These are phyloP conservation scores for Hydra vulgaris DNA, from an alignment of 30 jellyfish, hydroid and myxozoan genomes.

Conservation along the genomic window DNA sequence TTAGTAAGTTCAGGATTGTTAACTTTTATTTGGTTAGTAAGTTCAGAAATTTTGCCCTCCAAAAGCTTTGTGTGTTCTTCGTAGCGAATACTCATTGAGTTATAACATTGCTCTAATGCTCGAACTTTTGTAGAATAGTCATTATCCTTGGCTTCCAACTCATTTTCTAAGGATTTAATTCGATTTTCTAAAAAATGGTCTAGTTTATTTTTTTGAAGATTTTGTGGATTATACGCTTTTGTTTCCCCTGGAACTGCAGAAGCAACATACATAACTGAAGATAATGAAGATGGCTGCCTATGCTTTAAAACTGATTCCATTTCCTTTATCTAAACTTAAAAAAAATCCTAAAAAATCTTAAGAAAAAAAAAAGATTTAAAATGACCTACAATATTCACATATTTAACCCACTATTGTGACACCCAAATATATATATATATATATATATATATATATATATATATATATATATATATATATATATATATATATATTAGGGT, in stretches of 20 bases:
- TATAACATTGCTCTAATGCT: conserved; percentile 33
- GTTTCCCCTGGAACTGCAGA: conserved; percentile 11
- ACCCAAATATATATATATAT: too few species aligned
- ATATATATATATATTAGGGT: too few species aligned
- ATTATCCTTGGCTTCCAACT: conserved; percentile 44
- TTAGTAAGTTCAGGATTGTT: background rate
- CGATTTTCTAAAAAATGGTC: conserved; percentile 29
- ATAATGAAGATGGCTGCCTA: conserved; percentile 54
- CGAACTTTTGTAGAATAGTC: conserved; percentile 29
- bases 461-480: too few species aligned
- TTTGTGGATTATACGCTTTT: background rate
- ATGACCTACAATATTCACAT: too few species aligned
- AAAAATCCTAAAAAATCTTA: too few species aligned
- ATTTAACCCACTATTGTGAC: too few species aligned
- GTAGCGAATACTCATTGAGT: conserved; percentile 40
- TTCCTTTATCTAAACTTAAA: conserved; percentile 41
- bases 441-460: too few species aligned
- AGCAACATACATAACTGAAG: conserved; percentile 37
- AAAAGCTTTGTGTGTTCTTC: conserved; percentile 37
- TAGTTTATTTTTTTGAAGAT: background rate
- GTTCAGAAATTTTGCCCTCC: conserved; percentile 10
- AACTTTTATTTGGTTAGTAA: background rate
- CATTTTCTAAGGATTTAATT: conserved; percentile 42
- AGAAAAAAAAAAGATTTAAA: too few species aligned
- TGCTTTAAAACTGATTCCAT: conserved; percentile 47